Conservation (phyloP, 2,113 vertebrate genomes). For the Crotalus horridus region DNA sequence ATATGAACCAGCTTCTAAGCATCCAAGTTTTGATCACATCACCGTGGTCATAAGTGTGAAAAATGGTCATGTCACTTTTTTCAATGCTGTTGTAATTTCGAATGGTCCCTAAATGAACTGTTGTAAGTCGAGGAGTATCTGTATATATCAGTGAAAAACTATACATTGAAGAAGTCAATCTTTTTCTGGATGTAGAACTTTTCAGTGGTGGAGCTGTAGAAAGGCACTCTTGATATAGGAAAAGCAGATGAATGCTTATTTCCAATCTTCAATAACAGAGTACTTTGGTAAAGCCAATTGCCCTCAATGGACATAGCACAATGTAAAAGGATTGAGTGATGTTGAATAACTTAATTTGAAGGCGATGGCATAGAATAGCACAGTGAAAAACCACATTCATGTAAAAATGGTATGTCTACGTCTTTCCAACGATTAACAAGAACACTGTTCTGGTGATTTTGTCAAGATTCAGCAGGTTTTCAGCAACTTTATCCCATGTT, state of each 20-base stretch:
- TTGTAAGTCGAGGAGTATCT: background rate
- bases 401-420: background rate
- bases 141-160: background rate
- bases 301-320: background rate
- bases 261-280: background rate
- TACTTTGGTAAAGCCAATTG: background rate
- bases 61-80: background rate
- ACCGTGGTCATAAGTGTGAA: background rate
- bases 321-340: background rate
- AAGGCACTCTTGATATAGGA: background rate
- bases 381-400: background rate
- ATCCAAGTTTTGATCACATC: background rate
- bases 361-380: background rate
- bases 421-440: background rate
- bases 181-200: background rate
- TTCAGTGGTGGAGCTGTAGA: background rate
- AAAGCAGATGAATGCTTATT: background rate
- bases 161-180: background rate
- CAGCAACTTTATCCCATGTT: background rate
- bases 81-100: background rate
- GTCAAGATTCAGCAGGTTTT: background rate
- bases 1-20: background rate
- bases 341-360: background rate
- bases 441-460: background rate
- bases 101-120: background rate